Evolutionary conservation across 2,888 invertebrate species (phyloP), one percentile per base, ranked within the genome.

Genomic region (Aleiodes testaceus): DNA sequence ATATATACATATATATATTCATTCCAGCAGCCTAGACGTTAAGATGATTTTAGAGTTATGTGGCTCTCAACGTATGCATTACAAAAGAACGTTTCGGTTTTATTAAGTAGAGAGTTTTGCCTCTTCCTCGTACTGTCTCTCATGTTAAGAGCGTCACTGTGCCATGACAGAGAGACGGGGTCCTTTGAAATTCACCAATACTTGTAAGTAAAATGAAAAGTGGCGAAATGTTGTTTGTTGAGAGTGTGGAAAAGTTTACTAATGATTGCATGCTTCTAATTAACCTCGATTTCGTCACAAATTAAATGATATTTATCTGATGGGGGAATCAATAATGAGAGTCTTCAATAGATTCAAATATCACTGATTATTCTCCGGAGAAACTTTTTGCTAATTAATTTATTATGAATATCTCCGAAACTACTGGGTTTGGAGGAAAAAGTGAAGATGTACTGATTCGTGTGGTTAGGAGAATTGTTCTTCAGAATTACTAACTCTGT

Each of bases 21-120:
- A 64, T 47, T 30, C 55, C 55, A 30, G 59, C 16, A 36, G 59
- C 59, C 42, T 49, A 16, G 59, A 59, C 18, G 59, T 59, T 59
- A 59, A 59, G 53, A 53, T 26, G 59, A 59, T 59, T 59, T 59
- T 7, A 36, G 59, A 59, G 59, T 42, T 59, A 59, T 59, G 59
- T 59, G 36, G 59, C 36, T 36, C 36, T 64, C 26, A 49, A 14
- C 9, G 36, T 59, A 59, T 36, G 20, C 42, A 59, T 59, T 59
- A 59, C 59, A 42, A 59, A 59, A 59, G 59, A 42, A 59, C 59
- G 18, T 14, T 59, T 36, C 18, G 42, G 59, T 5, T 36, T 36
- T 59, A 59, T 59, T 16, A 59, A 36, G 59, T 59, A 50, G n/a
- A 59, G 59, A 59, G 42, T 14, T 59, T 26, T 11, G 16, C 22